Conservation (phyloP, 2,113 vertebrate species). For the Neoarius graeffei region DNA sequence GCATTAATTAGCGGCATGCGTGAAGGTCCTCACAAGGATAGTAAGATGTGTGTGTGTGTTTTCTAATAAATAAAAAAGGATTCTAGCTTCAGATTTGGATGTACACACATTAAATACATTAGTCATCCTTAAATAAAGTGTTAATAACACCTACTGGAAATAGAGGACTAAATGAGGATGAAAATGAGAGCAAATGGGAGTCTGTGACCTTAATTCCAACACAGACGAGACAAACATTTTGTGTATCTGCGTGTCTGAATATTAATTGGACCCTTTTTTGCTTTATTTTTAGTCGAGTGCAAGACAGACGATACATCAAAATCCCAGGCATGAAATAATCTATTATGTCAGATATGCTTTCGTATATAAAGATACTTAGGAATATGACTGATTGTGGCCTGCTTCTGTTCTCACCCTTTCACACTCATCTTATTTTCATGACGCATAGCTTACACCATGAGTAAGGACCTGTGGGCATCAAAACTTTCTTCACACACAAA, state of each 20-base stretch:
- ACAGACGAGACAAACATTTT: constrained; percentile 5
- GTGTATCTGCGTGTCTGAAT: background rate
- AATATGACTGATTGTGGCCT: background rate
- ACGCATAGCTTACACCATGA: constrained; percentile 29
- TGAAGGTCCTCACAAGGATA: background rate
- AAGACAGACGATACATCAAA: background rate
- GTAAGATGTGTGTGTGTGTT: background rate
- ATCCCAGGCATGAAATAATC: constrained; percentile 1
- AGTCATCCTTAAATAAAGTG: constrained; percentile 30
- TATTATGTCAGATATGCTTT: background rate
- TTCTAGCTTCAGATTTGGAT: constrained; percentile 16
- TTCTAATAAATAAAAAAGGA: constrained; percentile 21
- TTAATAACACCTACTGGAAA: background rate
- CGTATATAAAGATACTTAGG: background rate
- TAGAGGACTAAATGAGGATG: background rate
- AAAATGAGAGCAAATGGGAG: constrained; percentile 3
- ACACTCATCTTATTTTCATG: constrained; percentile 47
- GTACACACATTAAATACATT: background rate
- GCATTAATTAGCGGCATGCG: background rate
- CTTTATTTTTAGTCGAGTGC: background rate
- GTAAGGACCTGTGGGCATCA: background rate
- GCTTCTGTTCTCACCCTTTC: constrained; percentile 1
- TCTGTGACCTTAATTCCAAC: constrained; percentile 43
- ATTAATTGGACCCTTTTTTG: background rate
- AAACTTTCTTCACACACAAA: constrained; percentile 1